Percentiles rank a stretch among this genome's conserved stretches.
phyloP scores from a whole-genome alignment of 1,140 invertebrate genomes.

The Cepaea nemoralis region DNA sequence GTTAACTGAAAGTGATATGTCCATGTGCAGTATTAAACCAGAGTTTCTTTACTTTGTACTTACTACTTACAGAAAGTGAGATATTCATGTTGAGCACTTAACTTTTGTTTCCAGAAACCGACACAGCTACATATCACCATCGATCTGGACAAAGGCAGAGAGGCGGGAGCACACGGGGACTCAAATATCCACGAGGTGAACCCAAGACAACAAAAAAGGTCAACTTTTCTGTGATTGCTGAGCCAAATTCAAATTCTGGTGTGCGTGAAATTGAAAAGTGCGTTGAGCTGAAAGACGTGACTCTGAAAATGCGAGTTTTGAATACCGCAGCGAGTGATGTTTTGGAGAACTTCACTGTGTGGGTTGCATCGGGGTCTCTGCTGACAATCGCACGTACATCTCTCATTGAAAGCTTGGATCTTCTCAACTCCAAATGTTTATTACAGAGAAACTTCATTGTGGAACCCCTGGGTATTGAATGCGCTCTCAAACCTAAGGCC shows the following conservation, averaged over 20 bases:
- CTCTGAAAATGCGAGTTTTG: not conserved
- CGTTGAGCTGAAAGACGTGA: not conserved
- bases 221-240: not conserved
- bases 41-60: too few relatives aligned
- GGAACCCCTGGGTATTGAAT: not conserved
- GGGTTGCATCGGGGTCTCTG: slow-evolving; percentile 21
- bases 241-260: not conserved
- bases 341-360: slow-evolving; percentile 15
- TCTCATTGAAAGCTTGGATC: slow-evolving; percentile 17
- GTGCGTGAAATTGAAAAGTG: not conserved
- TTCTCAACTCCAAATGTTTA: slow-evolving; percentile 16
- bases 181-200: not conserved
- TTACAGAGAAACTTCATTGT: slow-evolving; percentile 25
- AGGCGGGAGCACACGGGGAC: not conserved
- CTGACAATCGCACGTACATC: slow-evolving; percentile 15
- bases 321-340: not conserved
- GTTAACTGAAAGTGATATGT: too few relatives aligned
- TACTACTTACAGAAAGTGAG: too few relatives aligned
- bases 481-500: not conserved
- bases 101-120: not conserved
- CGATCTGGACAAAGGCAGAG: not conserved
- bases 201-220: not conserved
- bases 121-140: not conserved
- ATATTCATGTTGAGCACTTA: too few relatives aligned
- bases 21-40: too few relatives aligned